phyloP scores from a whole-genome alignment of 2,888 invertebrate species.

The Acanthococcus lagerstroemiae region DNA sequence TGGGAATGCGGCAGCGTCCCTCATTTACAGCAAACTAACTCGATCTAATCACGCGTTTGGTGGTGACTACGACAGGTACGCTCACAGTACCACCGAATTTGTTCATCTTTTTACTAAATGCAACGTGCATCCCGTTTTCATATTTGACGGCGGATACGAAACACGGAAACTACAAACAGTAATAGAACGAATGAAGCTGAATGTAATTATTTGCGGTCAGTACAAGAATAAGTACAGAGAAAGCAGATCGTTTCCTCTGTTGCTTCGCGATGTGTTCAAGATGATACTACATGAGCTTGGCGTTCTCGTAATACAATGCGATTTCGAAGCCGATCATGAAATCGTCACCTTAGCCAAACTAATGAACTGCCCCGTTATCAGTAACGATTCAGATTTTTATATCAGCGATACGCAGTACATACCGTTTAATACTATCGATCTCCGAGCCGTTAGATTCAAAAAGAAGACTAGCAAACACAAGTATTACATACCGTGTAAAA shows the following conservation, averaged over 20 bases:
- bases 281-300: constrained; percentile 56
- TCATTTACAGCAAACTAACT: constrained; percentile 54
- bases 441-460: constrained; percentile 39
- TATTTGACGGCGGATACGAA: constrained; percentile 73
- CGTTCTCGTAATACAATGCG: constrained; percentile 59
- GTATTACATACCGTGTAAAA: constrained; percentile 53
- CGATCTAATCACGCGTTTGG: constrained; percentile 63
- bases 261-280: constrained; percentile 63
- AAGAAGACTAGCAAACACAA: constrained; percentile 39
- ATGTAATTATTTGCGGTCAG: constrained; percentile 41
- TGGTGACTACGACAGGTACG: constrained; percentile 73
- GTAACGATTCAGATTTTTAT: constrained; percentile 90
- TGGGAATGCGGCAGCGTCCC: constrained; percentile 64
- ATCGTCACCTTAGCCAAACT: constrained; percentile 70
- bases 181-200: constrained; percentile 44
- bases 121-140: constrained; percentile 58
- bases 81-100: constrained; percentile 53
- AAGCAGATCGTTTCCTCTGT: constrained; percentile 53
- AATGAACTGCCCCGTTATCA: constrained; percentile 74
- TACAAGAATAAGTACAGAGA: constrained; percentile 43
- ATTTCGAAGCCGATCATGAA: constrained; percentile 83
- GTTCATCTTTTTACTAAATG: constrained; percentile 60
- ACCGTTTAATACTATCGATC: constrained; percentile 58
- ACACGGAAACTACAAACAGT: constrained; percentile 59
- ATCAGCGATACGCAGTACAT: constrained; percentile 76